Percentiles rank a stretch among this genome's conserved stretches.
Conservation (phyloP, 1,140 invertebrate genomes). For the Euwallacea similis region DNA sequence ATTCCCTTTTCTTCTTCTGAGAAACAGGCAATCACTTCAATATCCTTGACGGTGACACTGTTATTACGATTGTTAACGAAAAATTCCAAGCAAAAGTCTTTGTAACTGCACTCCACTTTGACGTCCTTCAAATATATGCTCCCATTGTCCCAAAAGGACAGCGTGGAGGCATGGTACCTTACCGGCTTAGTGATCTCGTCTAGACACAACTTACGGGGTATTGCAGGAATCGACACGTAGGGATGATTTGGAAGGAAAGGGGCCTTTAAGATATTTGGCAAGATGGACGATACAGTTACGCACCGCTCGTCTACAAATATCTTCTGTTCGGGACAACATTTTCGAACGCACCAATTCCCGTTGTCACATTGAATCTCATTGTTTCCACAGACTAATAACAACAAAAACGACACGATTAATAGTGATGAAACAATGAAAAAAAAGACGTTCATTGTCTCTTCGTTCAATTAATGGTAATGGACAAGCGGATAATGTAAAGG, state of each 20-base stretch:
- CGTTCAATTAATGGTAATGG: slow-evolving; percentile 2
- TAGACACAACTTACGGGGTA: not conserved
- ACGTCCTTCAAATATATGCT: not conserved
- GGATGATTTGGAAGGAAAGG: not conserved
- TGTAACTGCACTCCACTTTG: not conserved
- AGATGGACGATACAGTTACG: not conserved
- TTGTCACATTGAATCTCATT: not conserved
- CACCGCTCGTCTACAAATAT: not conserved
- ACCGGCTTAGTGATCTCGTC: not conserved
- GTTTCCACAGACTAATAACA: not conserved
- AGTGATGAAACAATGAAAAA: no score
- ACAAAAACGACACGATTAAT: not conserved
- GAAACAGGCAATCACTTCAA: no score
- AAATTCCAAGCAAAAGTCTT: slow-evolving; percentile 2
- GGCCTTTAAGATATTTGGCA: not conserved
- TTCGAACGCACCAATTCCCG: not conserved
- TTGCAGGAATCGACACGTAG: not conserved
- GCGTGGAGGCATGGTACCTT: not conserved
- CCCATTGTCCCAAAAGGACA: not conserved
- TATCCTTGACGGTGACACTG: no score
- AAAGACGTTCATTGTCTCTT: not conserved
- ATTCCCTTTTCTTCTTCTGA: no score
- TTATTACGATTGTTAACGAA: no score
- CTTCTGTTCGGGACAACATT: not conserved
- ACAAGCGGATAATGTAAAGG: no score